Evolutionary conservation across 1,140 invertebrate species (phyloP), one percentile per base, ranked within the genome.

Genomic region (Coptotermes formosanus): DNA sequence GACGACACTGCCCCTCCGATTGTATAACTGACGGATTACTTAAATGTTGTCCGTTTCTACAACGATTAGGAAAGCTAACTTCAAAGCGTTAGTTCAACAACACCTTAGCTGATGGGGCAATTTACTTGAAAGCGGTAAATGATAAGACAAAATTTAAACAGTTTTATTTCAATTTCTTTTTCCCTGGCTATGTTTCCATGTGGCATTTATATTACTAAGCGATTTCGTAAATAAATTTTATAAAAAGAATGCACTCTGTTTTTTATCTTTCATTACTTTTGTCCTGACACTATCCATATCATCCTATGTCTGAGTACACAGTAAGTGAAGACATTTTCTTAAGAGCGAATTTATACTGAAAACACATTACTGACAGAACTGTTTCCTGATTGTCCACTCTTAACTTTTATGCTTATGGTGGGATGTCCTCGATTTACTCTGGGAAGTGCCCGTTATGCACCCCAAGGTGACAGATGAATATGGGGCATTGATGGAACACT

Each of bases 181-280:
- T 75, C 64, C n/a, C 64, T 30, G 25, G 9, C 64, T 75, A 75
- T 75, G 64, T 75, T 75, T 75, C 64, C 64, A 30, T 75, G 64
- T 75, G 64, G 64, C 64, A 75, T 75, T 75, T 25, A 75, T 75
- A 75, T 75, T 75, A 75, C n/a, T 75, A 75, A 30, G 64, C 64
- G 25, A 25, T 30, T 30, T n/a, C n/a, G 64, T 75, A 75, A 75
- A 8, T 75, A 75, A 75, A 75, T 30, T 25, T 75, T 75, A 30
- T 75, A 75, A 75, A 75, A 75, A 75, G 25, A 25, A 75, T 75
- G 9, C 64, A 11, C 7, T 9, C 7, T 25, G 3, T 30, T 3
- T 69, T 69, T 69, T 75, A 9, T n/a, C 6, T 30, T 30, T 75
- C n/a, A 30, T 30, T 25, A 25, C 9, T 9, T 30, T 11, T 55